Evolutionary conservation across 2,888 invertebrate species (phyloP).

Genomic region (Lepidocyrtoides sp.): DNA sequence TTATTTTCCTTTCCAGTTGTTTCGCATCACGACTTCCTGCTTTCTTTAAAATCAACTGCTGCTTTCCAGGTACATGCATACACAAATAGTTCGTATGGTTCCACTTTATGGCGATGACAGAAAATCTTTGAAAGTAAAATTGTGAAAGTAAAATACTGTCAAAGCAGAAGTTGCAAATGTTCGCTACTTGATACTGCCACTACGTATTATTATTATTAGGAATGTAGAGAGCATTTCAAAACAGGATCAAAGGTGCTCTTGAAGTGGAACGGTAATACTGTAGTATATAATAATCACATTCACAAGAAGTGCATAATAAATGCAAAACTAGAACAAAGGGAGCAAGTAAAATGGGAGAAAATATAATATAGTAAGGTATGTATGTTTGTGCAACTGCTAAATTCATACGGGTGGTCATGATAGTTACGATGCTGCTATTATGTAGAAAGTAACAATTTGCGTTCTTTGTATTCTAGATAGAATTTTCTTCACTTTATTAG

Average conservation of each 20-base stretch:
- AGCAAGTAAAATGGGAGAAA: neutral
- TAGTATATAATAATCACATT: conserved; percentile 9
- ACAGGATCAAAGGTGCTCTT: conserved; percentile 39
- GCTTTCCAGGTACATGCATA: neutral
- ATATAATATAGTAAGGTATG: too few species aligned
- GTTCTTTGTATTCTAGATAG: neutral
- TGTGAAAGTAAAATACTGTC: neutral
- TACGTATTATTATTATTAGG: neutral
- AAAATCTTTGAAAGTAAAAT: neutral
- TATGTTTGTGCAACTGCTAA: neutral
- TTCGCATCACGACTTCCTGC: neutral
- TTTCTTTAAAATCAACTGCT: neutral
- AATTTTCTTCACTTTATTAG: neutral
- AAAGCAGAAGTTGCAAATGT: neutral
- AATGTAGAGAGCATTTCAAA: neutral
- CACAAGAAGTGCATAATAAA: conserved; percentile 15
- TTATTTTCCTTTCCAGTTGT: neutral
- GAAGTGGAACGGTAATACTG: conserved; percentile 31
- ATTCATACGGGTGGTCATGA: neutral
- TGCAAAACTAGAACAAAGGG: conserved; percentile 29
- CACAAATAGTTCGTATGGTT: neutral
- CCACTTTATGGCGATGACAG: neutral
- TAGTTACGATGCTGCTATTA: too few species aligned
- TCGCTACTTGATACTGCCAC: neutral
- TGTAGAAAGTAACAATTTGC: neutral